A percentile compares a stretch with the other conserved stretches of the same genome.
Conservation (phyloP, 2,888 invertebrate genomes). For the Ferdinandea cuprea region DNA sequence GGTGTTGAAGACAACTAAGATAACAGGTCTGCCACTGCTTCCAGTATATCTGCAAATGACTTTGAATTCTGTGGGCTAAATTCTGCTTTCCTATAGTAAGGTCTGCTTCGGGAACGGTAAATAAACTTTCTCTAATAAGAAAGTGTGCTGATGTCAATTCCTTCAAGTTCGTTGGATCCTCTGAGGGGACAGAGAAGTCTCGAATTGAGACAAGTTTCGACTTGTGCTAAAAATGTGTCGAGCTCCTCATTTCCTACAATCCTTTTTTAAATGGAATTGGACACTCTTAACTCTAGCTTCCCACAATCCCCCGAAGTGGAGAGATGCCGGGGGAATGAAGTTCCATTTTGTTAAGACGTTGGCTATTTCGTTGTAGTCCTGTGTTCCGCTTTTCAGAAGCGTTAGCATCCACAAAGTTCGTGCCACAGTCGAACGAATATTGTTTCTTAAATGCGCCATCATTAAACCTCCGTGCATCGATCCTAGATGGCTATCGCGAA, state of each 20-base stretch:
- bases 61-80: neutral
- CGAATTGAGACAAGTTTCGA: neutral
- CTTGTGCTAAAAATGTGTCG: neutral
- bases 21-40: neutral
- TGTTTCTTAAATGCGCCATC: neutral
- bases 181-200: too few relatives aligned
- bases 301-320: too few relatives aligned
- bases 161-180: neutral
- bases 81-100: neutral
- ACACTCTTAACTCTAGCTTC: too few relatives aligned
- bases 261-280: too few relatives aligned
- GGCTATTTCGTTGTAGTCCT: slow-evolving; percentile 6
- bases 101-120: too few relatives aligned
- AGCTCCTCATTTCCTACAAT: too few relatives aligned
- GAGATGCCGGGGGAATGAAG: too few relatives aligned
- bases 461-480: neutral
- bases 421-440: neutral
- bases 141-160: neutral
- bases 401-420: neutral
- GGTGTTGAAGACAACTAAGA: neutral
- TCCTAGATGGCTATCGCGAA: neutral
- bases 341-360: too few relatives aligned
- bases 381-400: neutral
- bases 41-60: neutral
- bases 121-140: too few relatives aligned